These are phyloP conservation scores for Brachypteracias leptosomus DNA, from an alignment of 2,113 vertebrate genomes.

Conservation along the genomic window DNA sequence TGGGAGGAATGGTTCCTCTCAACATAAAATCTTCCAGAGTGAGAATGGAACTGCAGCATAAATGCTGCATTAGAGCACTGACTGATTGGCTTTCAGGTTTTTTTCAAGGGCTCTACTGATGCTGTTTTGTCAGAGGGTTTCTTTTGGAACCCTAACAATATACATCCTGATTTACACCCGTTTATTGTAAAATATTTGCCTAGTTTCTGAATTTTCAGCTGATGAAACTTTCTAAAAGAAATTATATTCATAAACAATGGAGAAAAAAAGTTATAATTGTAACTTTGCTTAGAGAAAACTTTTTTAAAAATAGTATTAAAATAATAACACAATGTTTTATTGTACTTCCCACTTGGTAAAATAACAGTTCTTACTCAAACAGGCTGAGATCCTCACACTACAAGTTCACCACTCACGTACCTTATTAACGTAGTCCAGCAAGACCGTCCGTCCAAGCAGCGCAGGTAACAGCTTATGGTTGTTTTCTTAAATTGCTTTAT, in stretches of 20 bases:
- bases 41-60: not conserved
- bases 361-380: not conserved
- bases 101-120: not conserved
- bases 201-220: not conserved
- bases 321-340: not conserved
- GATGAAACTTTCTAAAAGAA: not conserved
- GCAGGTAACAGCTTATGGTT: slow-evolving; percentile 98
- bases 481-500: slow-evolving; percentile 99
- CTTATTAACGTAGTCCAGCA: slow-evolving; percentile 99
- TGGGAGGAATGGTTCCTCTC: not conserved
- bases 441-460: slow-evolving; percentile 97
- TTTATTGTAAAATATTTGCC: not conserved
- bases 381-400: not conserved
- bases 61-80: not conserved
- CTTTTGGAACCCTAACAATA: not conserved
- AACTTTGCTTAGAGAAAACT: not conserved
- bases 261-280: not conserved
- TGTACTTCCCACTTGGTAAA: not conserved
- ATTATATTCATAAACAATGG: not conserved
- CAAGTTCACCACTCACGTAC: slow-evolving; percentile 53
- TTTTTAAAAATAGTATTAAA: not conserved
- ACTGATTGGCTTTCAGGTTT: not conserved
- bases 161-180: not conserved
- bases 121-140: not conserved
- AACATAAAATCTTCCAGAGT: not conserved